These are phyloP conservation scores for Syngnathus floridae DNA, from an alignment of 2,113 vertebrate species.

Conservation along the genomic window DNA sequence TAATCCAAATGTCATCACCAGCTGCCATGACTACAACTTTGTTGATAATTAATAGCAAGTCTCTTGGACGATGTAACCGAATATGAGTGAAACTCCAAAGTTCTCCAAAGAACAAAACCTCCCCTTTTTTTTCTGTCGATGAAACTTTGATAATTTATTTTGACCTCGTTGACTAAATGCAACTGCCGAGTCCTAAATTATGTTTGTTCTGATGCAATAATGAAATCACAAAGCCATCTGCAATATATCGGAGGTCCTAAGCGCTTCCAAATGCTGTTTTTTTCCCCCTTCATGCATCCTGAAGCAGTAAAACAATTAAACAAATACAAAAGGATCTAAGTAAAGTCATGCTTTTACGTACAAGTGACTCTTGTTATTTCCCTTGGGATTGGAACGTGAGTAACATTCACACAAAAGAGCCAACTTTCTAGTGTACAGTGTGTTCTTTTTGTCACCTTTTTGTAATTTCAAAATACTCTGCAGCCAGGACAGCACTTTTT, in stretches of 20 bases:
- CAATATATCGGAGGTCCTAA: background rate
- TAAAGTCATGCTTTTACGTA: background rate
- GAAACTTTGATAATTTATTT: conserved; percentile 31
- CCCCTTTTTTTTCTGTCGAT: conserved; percentile 13
- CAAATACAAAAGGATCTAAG: background rate
- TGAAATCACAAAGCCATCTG: conserved; percentile 14
- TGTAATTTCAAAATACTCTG: background rate
- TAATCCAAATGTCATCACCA: conserved; percentile 27
- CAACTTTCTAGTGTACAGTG: background rate
- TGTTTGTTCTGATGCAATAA: conserved; percentile 6
- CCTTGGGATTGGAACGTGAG: background rate
- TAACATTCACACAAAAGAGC: background rate
- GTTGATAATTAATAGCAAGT: conserved; percentile 25
- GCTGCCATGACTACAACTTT: conserved; percentile 11
- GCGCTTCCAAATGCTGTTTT: background rate
- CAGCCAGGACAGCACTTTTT: background rate
- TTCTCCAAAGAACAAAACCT: conserved; percentile 14
- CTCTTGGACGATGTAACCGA: conserved; percentile 13
- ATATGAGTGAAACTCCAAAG: conserved; percentile 19
- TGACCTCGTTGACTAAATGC: conserved; percentile 10
- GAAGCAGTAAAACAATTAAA: background rate
- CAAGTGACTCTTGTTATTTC: background rate
- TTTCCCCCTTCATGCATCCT: background rate
- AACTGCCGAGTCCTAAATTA: conserved; percentile 13
- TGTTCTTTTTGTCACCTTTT: background rate